Percentiles rank a stretch among this genome's conserved stretches.
These are phyloP conservation scores for Solen grandis DNA, from an alignment of 1,140 invertebrate species.

Conservation along the genomic window DNA sequence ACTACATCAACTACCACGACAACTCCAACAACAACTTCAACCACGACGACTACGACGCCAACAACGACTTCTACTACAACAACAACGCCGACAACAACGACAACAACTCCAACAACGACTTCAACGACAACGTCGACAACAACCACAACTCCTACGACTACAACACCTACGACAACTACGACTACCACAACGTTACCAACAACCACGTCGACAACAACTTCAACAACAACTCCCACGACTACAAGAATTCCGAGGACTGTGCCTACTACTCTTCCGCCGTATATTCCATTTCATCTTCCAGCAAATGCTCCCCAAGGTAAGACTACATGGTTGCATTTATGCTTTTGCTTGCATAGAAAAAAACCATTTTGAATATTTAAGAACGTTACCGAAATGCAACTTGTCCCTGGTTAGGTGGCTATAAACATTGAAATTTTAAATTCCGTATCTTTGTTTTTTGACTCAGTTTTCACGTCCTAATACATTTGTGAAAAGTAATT, in stretches of 20 bases:
- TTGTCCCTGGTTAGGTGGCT: too few relatives aligned
- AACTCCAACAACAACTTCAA: neutral
- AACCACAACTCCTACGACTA: slow-evolving; percentile 1
- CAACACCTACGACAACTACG: neutral
- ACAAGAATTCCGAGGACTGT: neutral
- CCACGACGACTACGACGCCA: neutral
- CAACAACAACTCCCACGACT: slow-evolving; percentile 10
- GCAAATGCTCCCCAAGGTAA: slow-evolving; percentile 25
- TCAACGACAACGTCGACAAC: neutral
- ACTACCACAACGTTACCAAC: slow-evolving; percentile 14
- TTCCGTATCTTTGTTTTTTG: too few relatives aligned
- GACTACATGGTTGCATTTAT: neutral
- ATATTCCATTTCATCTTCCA: slow-evolving; percentile 21
- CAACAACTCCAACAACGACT: neutral
- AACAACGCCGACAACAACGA: too few relatives aligned
- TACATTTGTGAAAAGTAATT: too few relatives aligned
- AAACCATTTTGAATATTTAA: neutral
- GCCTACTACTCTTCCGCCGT: slow-evolving; percentile 15
- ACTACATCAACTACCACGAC: too few relatives aligned
- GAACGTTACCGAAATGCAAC: too few relatives aligned
- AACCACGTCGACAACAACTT: slow-evolving; percentile 3
- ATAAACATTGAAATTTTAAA: too few relatives aligned
- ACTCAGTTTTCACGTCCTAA: too few relatives aligned
- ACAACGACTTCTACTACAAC: neutral
- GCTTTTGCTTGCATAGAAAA: neutral